Evolutionary conservation across 1,140 invertebrate species (phyloP).

Genomic region (Triops longicaudatus): DNA sequence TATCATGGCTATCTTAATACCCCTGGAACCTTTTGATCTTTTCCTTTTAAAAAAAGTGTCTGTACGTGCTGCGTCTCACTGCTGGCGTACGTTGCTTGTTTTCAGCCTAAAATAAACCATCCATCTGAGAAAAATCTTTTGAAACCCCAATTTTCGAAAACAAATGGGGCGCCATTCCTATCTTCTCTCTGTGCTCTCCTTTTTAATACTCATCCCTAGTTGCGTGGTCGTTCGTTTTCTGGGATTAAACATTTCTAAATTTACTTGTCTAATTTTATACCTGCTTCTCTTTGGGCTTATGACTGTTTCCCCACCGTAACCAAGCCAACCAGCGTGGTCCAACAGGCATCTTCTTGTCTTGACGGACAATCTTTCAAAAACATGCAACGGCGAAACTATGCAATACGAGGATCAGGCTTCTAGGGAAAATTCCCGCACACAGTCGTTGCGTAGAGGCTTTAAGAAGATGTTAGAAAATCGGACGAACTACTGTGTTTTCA

Average conservation of each 20-base stretch:
- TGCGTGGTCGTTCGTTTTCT: background rate
- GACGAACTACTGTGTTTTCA: background rate
- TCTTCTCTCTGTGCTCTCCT: background rate
- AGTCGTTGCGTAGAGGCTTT: background rate
- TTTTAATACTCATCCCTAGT: background rate
- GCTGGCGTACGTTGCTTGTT: background rate
- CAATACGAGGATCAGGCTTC: background rate
- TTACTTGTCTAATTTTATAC: conserved; percentile 16
- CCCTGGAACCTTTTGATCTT: background rate
- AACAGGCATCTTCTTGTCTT: conserved; percentile 11
- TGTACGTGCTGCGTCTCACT: background rate
- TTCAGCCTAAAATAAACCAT: background rate
- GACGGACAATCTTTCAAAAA: background rate
- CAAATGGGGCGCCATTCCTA: conserved; percentile 5
- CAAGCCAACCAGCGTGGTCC: background rate
- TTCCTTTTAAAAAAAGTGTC: background rate
- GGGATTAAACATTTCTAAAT: conserved; percentile 3
- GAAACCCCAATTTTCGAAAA: background rate
- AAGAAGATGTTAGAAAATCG: background rate
- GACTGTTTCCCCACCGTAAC: background rate
- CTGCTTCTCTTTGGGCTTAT: conserved; percentile 11
- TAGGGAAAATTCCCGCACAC: background rate
- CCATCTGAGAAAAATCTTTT: background rate
- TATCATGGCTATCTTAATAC: conserved; percentile 8
- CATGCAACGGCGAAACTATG: background rate